These are phyloP conservation scores for Boleophthalmus pectinirostris DNA, from an alignment of 2,113 vertebrate genomes.

Conservation along the genomic window DNA sequence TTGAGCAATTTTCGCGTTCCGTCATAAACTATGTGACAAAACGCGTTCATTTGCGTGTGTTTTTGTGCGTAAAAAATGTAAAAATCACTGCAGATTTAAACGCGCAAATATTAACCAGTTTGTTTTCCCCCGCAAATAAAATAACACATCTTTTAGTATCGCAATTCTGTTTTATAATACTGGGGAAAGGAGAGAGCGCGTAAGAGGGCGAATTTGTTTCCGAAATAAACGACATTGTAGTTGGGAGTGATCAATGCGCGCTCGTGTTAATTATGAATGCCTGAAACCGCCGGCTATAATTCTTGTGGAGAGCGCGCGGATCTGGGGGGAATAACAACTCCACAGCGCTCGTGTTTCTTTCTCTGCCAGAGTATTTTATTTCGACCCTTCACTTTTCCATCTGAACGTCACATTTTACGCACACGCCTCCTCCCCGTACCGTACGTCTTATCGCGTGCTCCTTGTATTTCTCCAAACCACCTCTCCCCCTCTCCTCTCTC, in stretches of 20 bases:
- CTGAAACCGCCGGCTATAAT: slow-evolving; percentile 8
- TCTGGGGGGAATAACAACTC: not conserved
- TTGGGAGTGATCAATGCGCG: slow-evolving; percentile 7
- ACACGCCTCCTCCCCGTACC: slow-evolving; percentile 13
- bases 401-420: slow-evolving; percentile 11
- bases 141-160: not conserved
- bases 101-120: not conserved
- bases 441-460: slow-evolving; percentile 11
- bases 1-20: no score
- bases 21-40: no score
- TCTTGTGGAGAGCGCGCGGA: slow-evolving; percentile 4
- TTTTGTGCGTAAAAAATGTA: not conserved
- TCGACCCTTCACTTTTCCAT: slow-evolving; percentile 14
- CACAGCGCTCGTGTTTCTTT: not conserved
- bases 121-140: not conserved
- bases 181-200: not conserved
- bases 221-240: slow-evolving; percentile 26
- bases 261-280: slow-evolving; percentile 26
- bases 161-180: not conserved
- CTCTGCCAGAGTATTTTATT: slow-evolving; percentile 3
- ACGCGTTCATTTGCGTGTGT: no score
- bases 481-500: not conserved
- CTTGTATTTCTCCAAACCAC: slow-evolving; percentile 38
- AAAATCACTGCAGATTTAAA: not conserved
- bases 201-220: slow-evolving; percentile 2